Percentiles rank a stretch among this genome's conserved stretches.
Conservation (phyloP, 2,888 invertebrate species). For the Adela reaumurella region DNA sequence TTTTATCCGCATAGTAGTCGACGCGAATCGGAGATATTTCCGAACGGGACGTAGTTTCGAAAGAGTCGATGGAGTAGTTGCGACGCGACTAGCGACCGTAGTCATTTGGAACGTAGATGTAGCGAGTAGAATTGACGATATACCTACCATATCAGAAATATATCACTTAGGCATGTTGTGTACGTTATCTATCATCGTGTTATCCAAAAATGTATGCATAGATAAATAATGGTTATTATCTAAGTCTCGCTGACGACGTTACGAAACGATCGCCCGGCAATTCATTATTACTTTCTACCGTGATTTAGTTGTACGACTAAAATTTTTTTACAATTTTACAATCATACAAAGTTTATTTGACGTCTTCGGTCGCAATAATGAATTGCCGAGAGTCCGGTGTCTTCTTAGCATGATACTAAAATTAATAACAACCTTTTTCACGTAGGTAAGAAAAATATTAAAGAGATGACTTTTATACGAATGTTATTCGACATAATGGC, state of each 20-base stretch:
- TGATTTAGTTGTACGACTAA: not conserved
- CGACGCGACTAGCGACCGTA: not conserved
- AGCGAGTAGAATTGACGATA: not conserved
- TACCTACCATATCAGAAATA: not conserved
- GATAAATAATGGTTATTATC: constrained; percentile 19
- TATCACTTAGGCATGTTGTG: constrained; percentile 28
- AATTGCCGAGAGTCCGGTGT: not conserved
- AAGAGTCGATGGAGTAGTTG: too few species aligned
- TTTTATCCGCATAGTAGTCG: too few species aligned
- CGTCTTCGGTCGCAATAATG: not conserved
- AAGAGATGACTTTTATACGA: constrained; percentile 56
- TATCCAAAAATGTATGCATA: constrained; percentile 46
- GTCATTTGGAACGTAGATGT: not conserved
- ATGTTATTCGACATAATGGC: constrained; percentile 31
- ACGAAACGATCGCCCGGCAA: not conserved
- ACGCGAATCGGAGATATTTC: too few species aligned
- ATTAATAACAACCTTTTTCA: not conserved
- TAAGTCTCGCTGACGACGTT: not conserved
- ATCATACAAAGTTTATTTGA: not conserved
- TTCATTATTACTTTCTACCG: not conserved
- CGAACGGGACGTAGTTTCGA: too few species aligned
- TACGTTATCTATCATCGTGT: constrained; percentile 33
- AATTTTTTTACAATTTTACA: not conserved
- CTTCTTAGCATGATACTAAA: not conserved
- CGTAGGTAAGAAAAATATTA: constrained; percentile 51